Base-by-base conservation (phyloP, 2,797 vertebrate species). In the Naso thynnoides region DNA sequence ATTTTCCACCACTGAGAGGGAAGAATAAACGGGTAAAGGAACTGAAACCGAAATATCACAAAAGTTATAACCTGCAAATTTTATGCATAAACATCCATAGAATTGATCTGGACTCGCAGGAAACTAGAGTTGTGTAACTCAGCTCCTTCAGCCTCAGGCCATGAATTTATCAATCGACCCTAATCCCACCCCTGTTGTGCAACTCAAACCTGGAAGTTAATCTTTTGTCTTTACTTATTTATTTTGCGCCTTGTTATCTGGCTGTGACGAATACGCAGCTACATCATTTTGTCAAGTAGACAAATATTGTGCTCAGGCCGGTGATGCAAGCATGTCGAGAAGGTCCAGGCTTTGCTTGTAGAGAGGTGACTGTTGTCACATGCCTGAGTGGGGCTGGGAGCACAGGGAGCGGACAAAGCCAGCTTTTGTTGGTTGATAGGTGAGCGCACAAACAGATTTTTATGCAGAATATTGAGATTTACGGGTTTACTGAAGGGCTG, bases 351-450 rank as follows among this genome's bases (percentile, higher is more conserved):
- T 49, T 33, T 50, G 74, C 41, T 38, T 21, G 45, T 0, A 21
- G 53, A 62, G 67, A 85, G 52, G 79, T 49, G 65, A 58, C 73
- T 39, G 6, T 73, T 72, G 78, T 88, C 84, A 82, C 86, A 86
- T 89, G 89, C 86, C 81, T 86, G 83, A 78, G 83, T 23, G 52
- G 84, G 87, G 83, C 85, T 79, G 63, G 78, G 70, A 90, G 73
- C 42, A 15, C 36, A 70, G 74, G 39, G 33, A 23, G 24, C n/a
- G 73, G 62, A 87, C 82, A 88, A 83, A 83, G 79, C 68, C 70
- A 14, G 78, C 52, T 79, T 84, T 79, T 88, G 85, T 83, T 82
- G 56, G n/a, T 44, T 8, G 53, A 82, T 61, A 86, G 78, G 84
- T 83, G 83, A 87, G 81, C 24, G 23, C 27, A 8, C 58, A 73